These are phyloP conservation scores for Calyptommatus sinebrachiatus DNA, from an alignment of 2,113 vertebrate genomes.

Conservation along the genomic window DNA sequence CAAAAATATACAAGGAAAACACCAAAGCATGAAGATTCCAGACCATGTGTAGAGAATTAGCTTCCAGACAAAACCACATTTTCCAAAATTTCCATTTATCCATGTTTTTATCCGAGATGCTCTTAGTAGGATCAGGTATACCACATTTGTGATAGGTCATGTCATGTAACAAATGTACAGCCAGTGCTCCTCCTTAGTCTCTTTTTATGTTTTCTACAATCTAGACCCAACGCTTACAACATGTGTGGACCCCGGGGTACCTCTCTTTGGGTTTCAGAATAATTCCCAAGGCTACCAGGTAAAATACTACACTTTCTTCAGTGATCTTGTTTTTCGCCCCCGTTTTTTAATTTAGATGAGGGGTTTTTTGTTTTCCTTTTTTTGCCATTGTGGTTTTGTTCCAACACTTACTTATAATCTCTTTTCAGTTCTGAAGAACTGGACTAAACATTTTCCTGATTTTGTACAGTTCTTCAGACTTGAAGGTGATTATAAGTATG, in stretches of 20 bases:
- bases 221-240: constrained; percentile 90
- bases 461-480: no score
- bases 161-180: background rate
- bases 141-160: background rate
- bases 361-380: no score
- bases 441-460: no score
- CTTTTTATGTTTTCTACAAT: background rate
- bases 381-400: background rate
- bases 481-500: no score
- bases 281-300: constrained; percentile 96
- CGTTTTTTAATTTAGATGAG: background rate
- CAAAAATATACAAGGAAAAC: no score
- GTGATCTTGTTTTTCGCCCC: background rate
- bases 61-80: no score
- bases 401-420: no score
- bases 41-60: no score
- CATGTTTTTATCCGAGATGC: no score
- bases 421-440: no score
- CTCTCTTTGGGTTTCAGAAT: constrained; percentile 92
- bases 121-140: background rate
- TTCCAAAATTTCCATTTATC: no score
- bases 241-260: constrained; percentile 85
- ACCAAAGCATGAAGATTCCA: no score
- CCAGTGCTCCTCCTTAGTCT: background rate
- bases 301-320: background rate